Base-by-base conservation (phyloP, 1,140 invertebrate species). In the Planococcus citri region DNA sequence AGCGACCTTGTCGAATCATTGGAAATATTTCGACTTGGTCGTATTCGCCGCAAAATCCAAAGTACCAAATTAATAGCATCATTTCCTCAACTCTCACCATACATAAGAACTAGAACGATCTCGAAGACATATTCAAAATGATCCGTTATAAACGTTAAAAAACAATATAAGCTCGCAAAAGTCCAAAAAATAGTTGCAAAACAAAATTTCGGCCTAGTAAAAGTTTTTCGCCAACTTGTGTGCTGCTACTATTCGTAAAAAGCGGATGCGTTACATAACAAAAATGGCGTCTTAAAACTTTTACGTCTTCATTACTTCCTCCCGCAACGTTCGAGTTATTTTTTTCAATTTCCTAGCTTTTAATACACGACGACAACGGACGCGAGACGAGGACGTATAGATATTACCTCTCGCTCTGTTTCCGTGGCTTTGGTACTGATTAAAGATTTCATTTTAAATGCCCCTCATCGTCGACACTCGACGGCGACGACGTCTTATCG, bases 261-360 rank as follows among this genome's bases (percentile, higher is more conserved):
- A 51, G 41, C 41, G 41, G 41, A 51, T 51, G 17, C 41, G 41
- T 51, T 51, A 51, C 41, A 51, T 51, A 51, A 51, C 41, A 20
- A 51, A 51, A 51, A 51, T 51, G 41, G 41, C 41, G 41, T 51
- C 41, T 51, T 51, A 51, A 51, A 51, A 51, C 41, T 51, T 51
- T 51, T 51, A 51, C 41, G 41, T 51, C 41, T 51, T 51, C 41
- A 51, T 51, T 51, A 51, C n/a, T 51, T 51, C 41, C 41, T 51
- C 41, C 17, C 41, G 4, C 41, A 51, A 51, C 41, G 10, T 51
- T 51, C 33, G 41, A 51, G 41, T 51, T 51, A 9, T 51, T 17
- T 51, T 33, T 51, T 51, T 51, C 41, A 51, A 51, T 51, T 51
- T 51, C 41, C n/a, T 33, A 33, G 29, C 41, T 51, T 51, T 51